Evolutionary conservation across 2,888 invertebrate genomes (phyloP), one percentile per base, ranked within the genome.

Genomic region (Mythimna impura): DNA sequence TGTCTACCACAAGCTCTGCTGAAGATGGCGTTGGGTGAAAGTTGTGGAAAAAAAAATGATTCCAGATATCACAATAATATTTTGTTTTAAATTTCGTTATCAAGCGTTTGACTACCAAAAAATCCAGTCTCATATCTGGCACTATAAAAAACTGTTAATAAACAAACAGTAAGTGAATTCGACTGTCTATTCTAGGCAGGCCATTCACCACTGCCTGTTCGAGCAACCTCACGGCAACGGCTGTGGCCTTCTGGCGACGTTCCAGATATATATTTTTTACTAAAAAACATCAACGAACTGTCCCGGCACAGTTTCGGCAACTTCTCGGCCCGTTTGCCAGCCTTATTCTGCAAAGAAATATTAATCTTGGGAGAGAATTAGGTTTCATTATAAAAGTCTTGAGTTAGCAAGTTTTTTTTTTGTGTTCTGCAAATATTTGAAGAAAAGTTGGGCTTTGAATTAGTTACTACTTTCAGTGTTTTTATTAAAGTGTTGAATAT

Each of bases 261-360:
- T 83, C 84, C 84, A 84, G 73, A 69, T 66, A 40, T 76, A 30
- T 68, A 78, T 78, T 71, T 82, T 80, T 78, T 34, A 66, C 43
- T 68, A 81, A 82, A 84, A 82, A 87, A 88, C 78, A 80, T 80
- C 76, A 73, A 71, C 67, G 73, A 78, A 74, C 84, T 58, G 73
- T 71, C 54, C 70, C 80, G 84, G 64, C 82, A 78, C 72, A 87
- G 82, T 89, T 88, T 87, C 84, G 84, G 84, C 85, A 87, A 89
- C 80, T 89, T 82, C 73, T 80, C 68, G 66, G 62, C 66, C 66
- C 55, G 76, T 71, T 83, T 30, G 65, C 22, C 36, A 66, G 73
- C 69, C 82, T 71, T 87, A 86, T 87, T 86, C 84, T 78, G 58
- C 69, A 70, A 60, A 73, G 30, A 71, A 70, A 80, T 81, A 64